These are phyloP conservation scores for Syrmaticus mikado DNA, from an alignment of 2,113 vertebrate species.

Conservation along the genomic window DNA sequence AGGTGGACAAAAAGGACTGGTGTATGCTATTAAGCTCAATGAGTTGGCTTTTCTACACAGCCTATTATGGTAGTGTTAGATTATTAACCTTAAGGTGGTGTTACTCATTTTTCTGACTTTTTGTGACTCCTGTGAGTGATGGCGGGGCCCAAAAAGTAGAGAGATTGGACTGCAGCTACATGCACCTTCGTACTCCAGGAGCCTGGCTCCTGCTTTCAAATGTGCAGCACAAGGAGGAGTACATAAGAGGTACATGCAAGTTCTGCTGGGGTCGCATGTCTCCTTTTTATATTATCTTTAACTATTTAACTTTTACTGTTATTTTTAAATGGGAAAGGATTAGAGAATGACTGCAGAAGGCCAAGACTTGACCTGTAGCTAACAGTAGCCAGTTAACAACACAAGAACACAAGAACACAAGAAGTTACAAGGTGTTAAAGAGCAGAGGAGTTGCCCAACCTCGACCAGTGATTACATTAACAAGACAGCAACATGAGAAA, in stretches of 20 bases:
- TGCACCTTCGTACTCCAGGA: not conserved
- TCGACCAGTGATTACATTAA: not conserved
- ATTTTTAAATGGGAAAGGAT: not conserved
- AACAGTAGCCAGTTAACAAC: not conserved
- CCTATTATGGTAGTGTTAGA: not conserved
- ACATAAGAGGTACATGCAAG: fast-evolving
- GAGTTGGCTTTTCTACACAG: not conserved
- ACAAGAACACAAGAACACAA: not conserved
- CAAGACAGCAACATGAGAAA: not conserved
- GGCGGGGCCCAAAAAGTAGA: not conserved
- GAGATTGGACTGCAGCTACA: not conserved
- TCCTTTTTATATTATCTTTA: not conserved
- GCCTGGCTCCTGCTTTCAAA: not conserved
- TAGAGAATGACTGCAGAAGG: not conserved
- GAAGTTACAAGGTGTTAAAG: not conserved
- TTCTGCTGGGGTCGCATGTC: fast-evolving
- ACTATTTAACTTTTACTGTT: not conserved
- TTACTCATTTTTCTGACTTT: not conserved
- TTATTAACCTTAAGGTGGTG: not conserved
- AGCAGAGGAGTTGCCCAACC: not conserved
- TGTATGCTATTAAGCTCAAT: no score
- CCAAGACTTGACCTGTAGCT: not conserved
- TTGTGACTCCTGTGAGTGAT: not conserved
- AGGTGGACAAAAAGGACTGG: not conserved
- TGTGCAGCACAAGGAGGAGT: not conserved